Evolutionary conservation across 2,888 invertebrate species (phyloP), one percentile per base, ranked within the genome.

Genomic region (Xanthia togata): DNA sequence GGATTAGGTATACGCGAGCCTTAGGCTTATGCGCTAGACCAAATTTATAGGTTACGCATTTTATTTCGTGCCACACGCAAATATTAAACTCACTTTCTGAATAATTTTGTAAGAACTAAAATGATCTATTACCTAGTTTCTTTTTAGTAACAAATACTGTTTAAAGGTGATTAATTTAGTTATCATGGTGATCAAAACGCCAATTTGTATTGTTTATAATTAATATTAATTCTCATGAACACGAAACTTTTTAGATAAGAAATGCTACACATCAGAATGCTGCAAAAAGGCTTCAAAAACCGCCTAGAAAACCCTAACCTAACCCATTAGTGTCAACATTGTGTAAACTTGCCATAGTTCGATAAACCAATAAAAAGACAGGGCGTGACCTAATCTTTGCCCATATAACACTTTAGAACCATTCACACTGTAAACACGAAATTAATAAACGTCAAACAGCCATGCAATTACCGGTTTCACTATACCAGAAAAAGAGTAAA

Each of bases 31-130:
- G 60, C 35, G 60, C 11, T 68, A 57, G 59, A 67, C 17, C 11
- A 6, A 53, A 53, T 26, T 41, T 67, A 57, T 63, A 79, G 35
- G n/a, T 9, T 65, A 81, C 62, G 65, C 62, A 55, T 50, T 50
- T 4, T 73, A 78, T 62, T 76, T 69, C 86, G 86, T 83, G 86
- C 35, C 17, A 20, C 83, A 83, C 86, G 83, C 85, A 76, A 85
- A 71, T 84, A 63, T 72, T 65, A 72, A 69, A 71, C 55, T 62
- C 62, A 50, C 60, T 57, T 23, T 23, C 20, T 11, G 35, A 55
- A 62, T 74, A 57, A 65, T 59, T 50, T 50, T 76, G 12, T 55
- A 26, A 2, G n/a, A 63, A 67, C 26, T 50, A 50, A 73, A 70
- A 82, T 50, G 50, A 82, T 84, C 9, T 41, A 63, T 74, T 44